These are phyloP conservation scores for Acanthosepion lycidas DNA, from an alignment of 2,888 invertebrate genomes.

Conservation along the genomic window DNA sequence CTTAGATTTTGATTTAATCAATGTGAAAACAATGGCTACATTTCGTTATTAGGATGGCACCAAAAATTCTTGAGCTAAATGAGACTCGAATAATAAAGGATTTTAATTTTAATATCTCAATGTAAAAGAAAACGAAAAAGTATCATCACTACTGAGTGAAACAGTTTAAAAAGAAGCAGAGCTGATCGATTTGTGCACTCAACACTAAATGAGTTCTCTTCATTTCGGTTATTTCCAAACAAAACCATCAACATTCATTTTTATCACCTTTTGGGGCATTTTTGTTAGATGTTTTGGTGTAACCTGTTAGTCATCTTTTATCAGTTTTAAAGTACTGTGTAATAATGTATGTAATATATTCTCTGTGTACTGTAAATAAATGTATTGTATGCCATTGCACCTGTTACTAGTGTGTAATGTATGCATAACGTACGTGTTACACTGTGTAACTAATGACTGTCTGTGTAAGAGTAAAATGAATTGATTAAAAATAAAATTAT, in stretches of 20 bases:
- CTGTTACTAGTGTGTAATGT: not conserved
- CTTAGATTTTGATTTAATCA: too few species aligned
- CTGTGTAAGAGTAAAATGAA: not conserved
- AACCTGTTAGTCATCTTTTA: not conserved
- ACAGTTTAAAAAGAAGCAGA: not conserved
- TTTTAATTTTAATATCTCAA: too few species aligned
- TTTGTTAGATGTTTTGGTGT: not conserved
- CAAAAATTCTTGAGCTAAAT: not conserved
- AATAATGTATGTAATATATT: not conserved
- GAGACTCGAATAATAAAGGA: not conserved
- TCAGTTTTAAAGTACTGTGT: not conserved
- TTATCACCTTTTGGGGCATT: not conserved
- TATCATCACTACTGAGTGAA: not conserved
- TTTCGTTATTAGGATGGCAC: not conserved
- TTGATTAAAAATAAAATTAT: not conserved
- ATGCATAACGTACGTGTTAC: not conserved
- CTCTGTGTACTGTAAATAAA: too few species aligned
- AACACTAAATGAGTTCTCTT: slow-evolving; percentile 33
- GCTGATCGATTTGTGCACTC: not conserved
- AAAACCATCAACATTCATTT: not conserved
- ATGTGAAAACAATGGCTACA: not conserved
- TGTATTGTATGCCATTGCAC: not conserved
- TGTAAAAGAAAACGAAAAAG: not conserved
- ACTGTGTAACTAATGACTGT: not conserved
- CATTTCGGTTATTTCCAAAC: not conserved